Evolutionary conservation across 2,113 vertebrate species (phyloP).

Genomic region (Cygnus atratus): DNA sequence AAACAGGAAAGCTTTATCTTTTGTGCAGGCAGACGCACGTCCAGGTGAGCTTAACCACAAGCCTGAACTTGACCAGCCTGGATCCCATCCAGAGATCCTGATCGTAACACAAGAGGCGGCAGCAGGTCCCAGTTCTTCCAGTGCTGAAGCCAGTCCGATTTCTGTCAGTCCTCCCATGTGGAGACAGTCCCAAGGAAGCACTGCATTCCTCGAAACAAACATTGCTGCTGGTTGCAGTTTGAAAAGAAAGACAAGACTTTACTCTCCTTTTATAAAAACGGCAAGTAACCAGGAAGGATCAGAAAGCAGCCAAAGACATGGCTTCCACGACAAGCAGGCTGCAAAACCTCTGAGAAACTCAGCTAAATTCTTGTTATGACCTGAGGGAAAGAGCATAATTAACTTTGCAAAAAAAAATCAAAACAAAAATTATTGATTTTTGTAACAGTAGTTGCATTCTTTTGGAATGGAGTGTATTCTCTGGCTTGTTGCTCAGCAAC

Average conservation of each 20-base stretch:
- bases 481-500: background rate
- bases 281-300: background rate
- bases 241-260: background rate
- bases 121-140: background rate
- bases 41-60: background rate
- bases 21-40: background rate
- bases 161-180: rapidly evolving
- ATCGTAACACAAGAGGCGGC: background rate
- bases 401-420: background rate
- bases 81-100: background rate
- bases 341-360: background rate
- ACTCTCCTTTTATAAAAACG: background rate
- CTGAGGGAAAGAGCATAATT: background rate
- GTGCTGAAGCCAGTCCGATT: background rate
- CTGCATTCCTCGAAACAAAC: too few relatives aligned
- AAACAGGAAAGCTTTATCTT: background rate
- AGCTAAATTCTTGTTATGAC: background rate
- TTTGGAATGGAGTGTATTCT: rapidly evolving
- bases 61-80: background rate
- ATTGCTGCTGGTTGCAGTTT: background rate
- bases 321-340: background rate
- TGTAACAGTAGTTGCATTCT: background rate
- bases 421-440: background rate
- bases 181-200: background rate
- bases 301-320: background rate